Evolutionary conservation across 2,888 invertebrate genomes (phyloP).

Genomic region (Chromoteleia sp.): DNA sequence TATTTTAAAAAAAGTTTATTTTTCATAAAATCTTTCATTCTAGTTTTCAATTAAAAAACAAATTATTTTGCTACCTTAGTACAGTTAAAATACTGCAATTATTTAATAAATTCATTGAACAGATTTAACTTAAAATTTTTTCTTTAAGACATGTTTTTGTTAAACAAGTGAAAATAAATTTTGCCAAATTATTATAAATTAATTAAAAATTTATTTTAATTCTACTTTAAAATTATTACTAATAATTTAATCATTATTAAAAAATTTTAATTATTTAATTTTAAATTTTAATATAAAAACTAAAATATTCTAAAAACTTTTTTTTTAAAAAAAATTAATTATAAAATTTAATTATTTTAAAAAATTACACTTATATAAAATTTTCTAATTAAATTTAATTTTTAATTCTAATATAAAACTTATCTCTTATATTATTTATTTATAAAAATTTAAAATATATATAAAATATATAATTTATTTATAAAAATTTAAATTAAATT

Average conservation of each 20-base stretch:
- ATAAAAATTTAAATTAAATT: slow-evolving; percentile 85
- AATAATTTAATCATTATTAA: slow-evolving; percentile 77
- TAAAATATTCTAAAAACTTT: slow-evolving; percentile 51
- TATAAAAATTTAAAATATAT: slow-evolving; percentile 72
- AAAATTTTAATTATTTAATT: slow-evolving; percentile 80
- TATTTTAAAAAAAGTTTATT: slow-evolving; percentile 87
- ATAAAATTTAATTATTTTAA: slow-evolving; percentile 77
- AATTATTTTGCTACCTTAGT: slow-evolving; percentile 93
- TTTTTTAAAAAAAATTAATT: slow-evolving; percentile 62
- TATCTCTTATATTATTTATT: slow-evolving; percentile 79
- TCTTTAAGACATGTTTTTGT: slow-evolving; percentile 91
- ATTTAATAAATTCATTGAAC: slow-evolving; percentile 90
- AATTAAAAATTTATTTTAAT: slow-evolving; percentile 76
- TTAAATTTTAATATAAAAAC: slow-evolving; percentile 85
- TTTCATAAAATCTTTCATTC: slow-evolving; percentile 91
- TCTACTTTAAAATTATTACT: slow-evolving; percentile 39
- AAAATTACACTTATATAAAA: slow-evolving; percentile 72
- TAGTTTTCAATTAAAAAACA: slow-evolving; percentile 92
- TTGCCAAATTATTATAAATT: slow-evolving; percentile 88
- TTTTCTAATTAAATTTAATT: slow-evolving; percentile 72
- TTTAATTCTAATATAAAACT: slow-evolving; percentile 84
- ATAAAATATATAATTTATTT: too few species aligned
- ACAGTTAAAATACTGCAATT: slow-evolving; percentile 92
- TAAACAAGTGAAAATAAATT: slow-evolving; percentile 89
- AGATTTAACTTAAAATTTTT: slow-evolving; percentile 89